These are phyloP conservation scores for Epistrophe eligans DNA, from an alignment of 2,888 invertebrate genomes.

Conservation along the genomic window DNA sequence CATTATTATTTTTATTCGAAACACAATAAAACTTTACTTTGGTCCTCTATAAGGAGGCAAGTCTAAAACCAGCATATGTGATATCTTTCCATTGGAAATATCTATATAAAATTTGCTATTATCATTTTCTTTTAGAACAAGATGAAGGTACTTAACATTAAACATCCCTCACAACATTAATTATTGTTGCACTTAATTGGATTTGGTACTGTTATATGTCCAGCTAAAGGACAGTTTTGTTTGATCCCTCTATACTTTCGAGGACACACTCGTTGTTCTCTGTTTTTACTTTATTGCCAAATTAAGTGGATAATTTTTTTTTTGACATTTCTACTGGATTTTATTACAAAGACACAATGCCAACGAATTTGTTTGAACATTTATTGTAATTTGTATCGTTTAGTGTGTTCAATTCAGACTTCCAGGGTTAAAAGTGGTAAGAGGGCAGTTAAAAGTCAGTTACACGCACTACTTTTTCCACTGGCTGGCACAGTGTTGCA, in stretches of 20 bases:
- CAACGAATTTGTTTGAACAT: conserved; percentile 63
- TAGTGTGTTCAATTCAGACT: neutral
- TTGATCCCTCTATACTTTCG: neutral
- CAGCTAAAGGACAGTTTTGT: neutral
- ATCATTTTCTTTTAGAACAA: neutral
- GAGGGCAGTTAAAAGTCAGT: conserved; percentile 57
- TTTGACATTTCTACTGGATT: conserved; percentile 33
- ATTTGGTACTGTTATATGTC: conserved; percentile 21
- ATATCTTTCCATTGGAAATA: neutral
- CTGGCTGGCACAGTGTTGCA: neutral
- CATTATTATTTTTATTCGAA: neutral
- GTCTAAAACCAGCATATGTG: neutral
- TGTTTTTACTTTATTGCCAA: conserved; percentile 44
- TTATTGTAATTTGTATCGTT: conserved; percentile 72
- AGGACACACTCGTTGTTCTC: neutral
- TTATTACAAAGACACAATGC: conserved; percentile 63
- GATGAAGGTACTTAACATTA: neutral
- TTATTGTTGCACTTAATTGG: conserved; percentile 51
- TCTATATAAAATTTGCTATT: neutral
- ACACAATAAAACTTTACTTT: neutral
- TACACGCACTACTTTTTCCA: conserved; percentile 23
- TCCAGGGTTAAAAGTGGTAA: conserved; percentile 42
- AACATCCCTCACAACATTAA: neutral
- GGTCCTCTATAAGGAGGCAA: neutral
- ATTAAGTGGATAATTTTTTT: conserved; percentile 66